These are phyloP conservation scores for Tenebrio molitor DNA, from an alignment of 1,140 invertebrate genomes.

Conservation along the genomic window DNA sequence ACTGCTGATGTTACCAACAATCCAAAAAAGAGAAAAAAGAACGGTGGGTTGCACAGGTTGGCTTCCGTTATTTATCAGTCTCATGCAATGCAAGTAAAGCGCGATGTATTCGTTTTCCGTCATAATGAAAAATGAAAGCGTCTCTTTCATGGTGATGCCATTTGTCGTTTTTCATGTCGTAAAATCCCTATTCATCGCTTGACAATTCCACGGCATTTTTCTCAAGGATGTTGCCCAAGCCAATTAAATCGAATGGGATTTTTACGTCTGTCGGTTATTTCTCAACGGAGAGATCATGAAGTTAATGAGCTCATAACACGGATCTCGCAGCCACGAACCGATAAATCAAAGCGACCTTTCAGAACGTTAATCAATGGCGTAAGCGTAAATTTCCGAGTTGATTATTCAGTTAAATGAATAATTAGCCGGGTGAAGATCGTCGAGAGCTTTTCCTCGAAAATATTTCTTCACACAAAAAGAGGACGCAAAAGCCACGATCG, in stretches of 20 bases:
- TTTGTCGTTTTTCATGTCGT: conserved; percentile 25
- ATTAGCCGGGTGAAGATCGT: background rate
- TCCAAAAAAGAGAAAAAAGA: conserved; percentile 4
- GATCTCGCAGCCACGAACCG: background rate
- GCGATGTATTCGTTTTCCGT: conserved; percentile 19
- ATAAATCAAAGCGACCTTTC: conserved; percentile 7
- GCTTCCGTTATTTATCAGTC: conserved; percentile 26
- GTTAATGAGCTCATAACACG: background rate
- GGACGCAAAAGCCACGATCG: conserved; percentile 13
- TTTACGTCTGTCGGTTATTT: background rate
- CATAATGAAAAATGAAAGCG: conserved; percentile 29
- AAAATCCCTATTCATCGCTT: conserved; percentile 19
- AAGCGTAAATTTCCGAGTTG: background rate
- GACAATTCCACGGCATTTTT: conserved; percentile 3
- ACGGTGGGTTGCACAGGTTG: conserved; percentile 11
- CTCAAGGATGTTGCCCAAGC: conserved; percentile 1
- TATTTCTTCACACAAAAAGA: too few species aligned
- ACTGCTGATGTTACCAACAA: background rate
- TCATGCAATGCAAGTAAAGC: conserved; percentile 21
- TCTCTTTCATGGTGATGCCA: conserved; percentile 2
- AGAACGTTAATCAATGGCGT: background rate
- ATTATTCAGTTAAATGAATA: background rate
- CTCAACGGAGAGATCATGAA: conserved; percentile 3
- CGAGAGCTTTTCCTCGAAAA: too few species aligned
- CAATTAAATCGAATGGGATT: conserved; percentile 14